Evolutionary conservation across 2,113 vertebrate species (phyloP), one percentile per base, ranked within the genome.

Genomic region (Mirza zaza): DNA sequence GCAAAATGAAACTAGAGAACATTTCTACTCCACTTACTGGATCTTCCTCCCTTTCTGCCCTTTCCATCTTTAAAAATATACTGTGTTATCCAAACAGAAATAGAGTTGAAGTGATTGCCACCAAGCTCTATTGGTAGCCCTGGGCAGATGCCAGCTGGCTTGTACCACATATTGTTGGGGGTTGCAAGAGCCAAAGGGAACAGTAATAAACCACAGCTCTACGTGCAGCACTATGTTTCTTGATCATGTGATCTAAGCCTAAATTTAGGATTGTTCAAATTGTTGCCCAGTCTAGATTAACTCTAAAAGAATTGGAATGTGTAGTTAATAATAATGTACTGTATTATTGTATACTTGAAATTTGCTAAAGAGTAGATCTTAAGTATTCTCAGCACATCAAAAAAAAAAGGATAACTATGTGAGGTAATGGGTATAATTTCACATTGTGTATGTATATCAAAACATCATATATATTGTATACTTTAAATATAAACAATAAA

Each of bases 1-100:
- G 70, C 80, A 95, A 96, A 97, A 84, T 36, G 18, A 83, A 94
- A 77, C 42, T 55, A 71, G 39, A 92, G 20, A 96, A 52, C 45
- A 81, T 71, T 95, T 36, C 36, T 81, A 61, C 73, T 95, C 52
- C 61, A 39, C 6, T 90, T 90, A 50, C 42, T 70, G 14, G 25
- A 63, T 80, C 48, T 34, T 94, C 63, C 85, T 75, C 80, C 57
- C 55, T 93, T 55, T 76, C 45, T 61, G 11, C 15, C 71, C 50
- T 87, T 55, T 70, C 27, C 68, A 59, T 90, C 55, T 90, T 94
- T 39, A 79, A 90, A 94, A 96, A 59, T 45, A 3, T 34, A 6
- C 45, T 79, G 29, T 79, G n/a, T 34, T 86, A 68, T 83, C 5
- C 73, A 82, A 91, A 77, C 25, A 15, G 39, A 92, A 92, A 82